phyloP scores from a whole-genome alignment of 2,797 vertebrate species.

The Hirundo rustica region DNA sequence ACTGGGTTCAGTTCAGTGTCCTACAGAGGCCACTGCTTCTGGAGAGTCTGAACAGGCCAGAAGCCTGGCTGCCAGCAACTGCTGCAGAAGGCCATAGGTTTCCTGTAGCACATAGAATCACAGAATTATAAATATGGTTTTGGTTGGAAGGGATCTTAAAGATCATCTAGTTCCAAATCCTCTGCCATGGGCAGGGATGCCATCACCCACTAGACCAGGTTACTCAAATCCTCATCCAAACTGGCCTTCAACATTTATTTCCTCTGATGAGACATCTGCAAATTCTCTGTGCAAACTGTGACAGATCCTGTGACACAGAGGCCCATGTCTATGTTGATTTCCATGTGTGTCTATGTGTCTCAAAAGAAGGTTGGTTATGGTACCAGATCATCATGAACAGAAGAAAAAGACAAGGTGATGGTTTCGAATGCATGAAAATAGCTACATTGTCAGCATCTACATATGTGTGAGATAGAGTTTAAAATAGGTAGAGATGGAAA shows the following conservation, averaged over 20 bases:
- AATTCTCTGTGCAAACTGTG: not conserved
- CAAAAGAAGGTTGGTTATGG: not conserved
- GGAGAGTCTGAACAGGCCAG: not conserved
- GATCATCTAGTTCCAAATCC: not conserved
- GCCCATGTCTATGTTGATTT: not conserved
- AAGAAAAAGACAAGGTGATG: not conserved
- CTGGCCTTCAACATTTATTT: not conserved
- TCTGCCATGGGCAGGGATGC: not conserved
- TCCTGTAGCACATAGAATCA: not conserved
- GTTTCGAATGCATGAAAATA: not conserved
- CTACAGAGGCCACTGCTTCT: not conserved
- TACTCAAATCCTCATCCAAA: not conserved
- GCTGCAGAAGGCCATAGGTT: not conserved
- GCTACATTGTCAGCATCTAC: not conserved
- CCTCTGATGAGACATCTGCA: too few relatives aligned
- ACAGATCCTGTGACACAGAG: not conserved
- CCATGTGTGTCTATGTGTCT: not conserved
- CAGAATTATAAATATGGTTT: not conserved
- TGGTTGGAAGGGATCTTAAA: not conserved
- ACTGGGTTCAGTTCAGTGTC: not conserved
- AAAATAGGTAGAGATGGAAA: not conserved
- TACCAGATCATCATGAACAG: not conserved
- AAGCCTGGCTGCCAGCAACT: not conserved
- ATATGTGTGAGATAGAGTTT: not conserved
- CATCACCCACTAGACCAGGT: not conserved